A percentile compares a stretch with the other conserved stretches of the same genome.
These are phyloP conservation scores for Schizaphis graminum DNA, from an alignment of 2,888 invertebrate genomes.

Conservation along the genomic window DNA sequence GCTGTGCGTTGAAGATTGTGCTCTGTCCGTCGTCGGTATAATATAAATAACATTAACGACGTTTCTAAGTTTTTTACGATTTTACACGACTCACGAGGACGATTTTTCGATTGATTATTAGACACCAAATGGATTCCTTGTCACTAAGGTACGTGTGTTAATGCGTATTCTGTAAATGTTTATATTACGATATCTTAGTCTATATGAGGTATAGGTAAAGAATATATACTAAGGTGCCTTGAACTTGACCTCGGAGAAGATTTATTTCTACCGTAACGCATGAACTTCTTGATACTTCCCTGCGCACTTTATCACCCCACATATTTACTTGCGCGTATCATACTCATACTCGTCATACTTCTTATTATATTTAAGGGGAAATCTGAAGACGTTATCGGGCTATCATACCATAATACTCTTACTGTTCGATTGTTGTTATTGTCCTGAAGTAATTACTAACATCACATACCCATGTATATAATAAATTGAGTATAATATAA, in stretches of 20 bases:
- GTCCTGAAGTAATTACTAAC: not conserved
- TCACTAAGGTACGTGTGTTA: slow-evolving; percentile 51
- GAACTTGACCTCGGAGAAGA: slow-evolving; percentile 44
- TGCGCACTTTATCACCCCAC: not conserved
- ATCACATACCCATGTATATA: not conserved
- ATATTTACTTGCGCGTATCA: not conserved
- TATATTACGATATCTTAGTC: not conserved
- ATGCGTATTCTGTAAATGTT: not conserved
- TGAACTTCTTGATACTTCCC: not conserved
- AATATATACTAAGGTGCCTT: not conserved
- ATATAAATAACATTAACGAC: not conserved
- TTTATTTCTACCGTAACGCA: not conserved
- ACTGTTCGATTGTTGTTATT: not conserved
- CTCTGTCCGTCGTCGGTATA: not conserved
- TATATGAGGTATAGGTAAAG: not conserved
- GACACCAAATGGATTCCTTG: slow-evolving; percentile 62
- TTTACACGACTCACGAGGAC: not conserved
- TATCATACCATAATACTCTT: not conserved
- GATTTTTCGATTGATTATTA: not conserved
- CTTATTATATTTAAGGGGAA: not conserved
- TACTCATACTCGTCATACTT: not conserved
- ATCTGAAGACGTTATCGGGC: not conserved
- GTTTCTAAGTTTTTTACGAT: not conserved
- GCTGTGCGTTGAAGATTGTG: not conserved
- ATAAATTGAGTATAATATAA: not conserved